Evolutionary conservation across 2,888 invertebrate species (phyloP), one percentile per base, ranked within the genome.

Genomic region (Keiferia lycopersicella): DNA sequence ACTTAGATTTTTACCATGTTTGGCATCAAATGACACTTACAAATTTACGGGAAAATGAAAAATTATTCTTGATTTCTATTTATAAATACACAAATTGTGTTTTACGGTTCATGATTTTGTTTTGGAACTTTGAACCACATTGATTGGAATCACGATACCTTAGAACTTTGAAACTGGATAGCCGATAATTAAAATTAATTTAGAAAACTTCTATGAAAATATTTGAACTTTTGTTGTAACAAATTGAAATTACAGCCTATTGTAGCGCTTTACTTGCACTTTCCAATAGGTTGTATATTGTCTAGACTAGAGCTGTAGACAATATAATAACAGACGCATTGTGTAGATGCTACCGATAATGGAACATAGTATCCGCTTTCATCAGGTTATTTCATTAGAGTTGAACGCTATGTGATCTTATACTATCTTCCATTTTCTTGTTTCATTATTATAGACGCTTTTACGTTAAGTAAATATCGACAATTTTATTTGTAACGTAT

Each of bases 101-200:
- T 26, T 56, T 34, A 14, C 14, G 16, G 16, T 34, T 34, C 1
- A n/a, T 8, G 56, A 6, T 45, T 45, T 45, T 45, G 16, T 45
- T 34, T 18, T 3, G 22, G 1, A 20, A 51, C 51, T 51, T 22
- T 18, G 10, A 22, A 18, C 51, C 51, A 20, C 20, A 18, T 10
- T 34, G 34, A 8, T 8, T 8, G 1, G 10, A 34, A 34, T 45
- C 45, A 45, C 16, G 16, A 22, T 6, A 18, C 20, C 12, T 20
- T 22, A 22, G 12, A 51, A 12, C 22, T 51, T 51, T 20, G 22
- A 51, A 51, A 51, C 22, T 10, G 11, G 51, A 57, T 30, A 57
- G 57, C 18, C n/a, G 30, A 51, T 51, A 51, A 22, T 51, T 51
- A 51, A 51, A 51, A 51, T 18, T 51, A 22, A 51, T 20, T 51